Base-by-base conservation (phyloP, 2,797 vertebrate genomes). In the Phyllotis vaccarum region DNA sequence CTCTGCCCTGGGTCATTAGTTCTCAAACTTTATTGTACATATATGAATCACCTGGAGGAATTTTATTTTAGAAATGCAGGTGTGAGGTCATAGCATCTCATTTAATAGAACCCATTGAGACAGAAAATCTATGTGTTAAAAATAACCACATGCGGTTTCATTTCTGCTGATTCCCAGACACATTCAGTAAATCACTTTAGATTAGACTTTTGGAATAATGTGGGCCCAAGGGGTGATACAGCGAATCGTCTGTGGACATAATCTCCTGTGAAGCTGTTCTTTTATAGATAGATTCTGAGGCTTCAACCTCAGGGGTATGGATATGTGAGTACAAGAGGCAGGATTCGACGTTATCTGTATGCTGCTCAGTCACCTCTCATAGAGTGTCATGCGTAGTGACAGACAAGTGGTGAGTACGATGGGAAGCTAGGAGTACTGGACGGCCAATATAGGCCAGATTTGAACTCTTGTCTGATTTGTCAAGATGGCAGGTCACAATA, bases 381-480 rank as follows among this genome's bases (percentile, higher is more conserved):
- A 9, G 37, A 58, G 68, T 74, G 19, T 64, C 31, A 82, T 7
- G 12, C 10, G 43, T 34, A 85, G 21, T 16, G 60, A 81, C 72
- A 74, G 86, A 86, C 24, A 89, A n/a, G 27, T 66, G 70, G 82
- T 9, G 12, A 89, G 5, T 24, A 58, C 37, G 40, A 46, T 6
- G 24, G 34, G 21, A 66, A 87, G 19, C 31, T 66, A 82, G 72
- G 21, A 79, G 72, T 2, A 88, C 66, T 86, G n/a, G 24, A n/a
- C 46, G 76, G 37, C 34, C 89, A 62, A 88, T 75, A 79, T 85
- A 31, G 83, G 76, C 87, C 56, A 68, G 46, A 85, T 93, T 74
- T 83, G 81, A 97, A 79, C 52, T 64, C 68, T 78, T 56, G 46
- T 90, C 87, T 94, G 80, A 93, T 86, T 86, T 93, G 29, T 60